Percentiles rank a stretch among this genome's conserved stretches.
Evolutionary conservation across 2,888 invertebrate species (phyloP).

Genomic region (Leucania comma): DNA sequence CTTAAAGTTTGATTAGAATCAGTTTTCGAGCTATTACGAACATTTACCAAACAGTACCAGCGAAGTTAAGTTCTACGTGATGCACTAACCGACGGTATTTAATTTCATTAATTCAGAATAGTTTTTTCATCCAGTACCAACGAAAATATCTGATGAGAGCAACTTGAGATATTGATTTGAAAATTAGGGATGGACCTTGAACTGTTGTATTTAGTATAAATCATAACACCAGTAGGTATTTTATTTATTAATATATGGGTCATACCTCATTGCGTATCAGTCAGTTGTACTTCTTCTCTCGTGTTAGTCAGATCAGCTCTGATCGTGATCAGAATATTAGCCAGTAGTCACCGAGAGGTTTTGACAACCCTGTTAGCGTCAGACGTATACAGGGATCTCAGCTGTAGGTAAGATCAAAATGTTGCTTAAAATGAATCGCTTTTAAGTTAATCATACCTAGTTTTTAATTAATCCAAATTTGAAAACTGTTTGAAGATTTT

Average conservation of each 20-base stretch:
- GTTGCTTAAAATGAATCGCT: not conserved
- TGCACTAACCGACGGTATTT: not conserved
- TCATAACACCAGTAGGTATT: not conserved
- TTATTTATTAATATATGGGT: not conserved
- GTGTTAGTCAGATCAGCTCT: conserved; percentile 13
- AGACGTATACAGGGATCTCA: not conserved
- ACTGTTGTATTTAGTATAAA: not conserved
- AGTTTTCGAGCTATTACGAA: not conserved
- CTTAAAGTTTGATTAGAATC: not conserved
- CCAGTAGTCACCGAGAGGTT: not conserved
- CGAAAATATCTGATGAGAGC: not conserved
- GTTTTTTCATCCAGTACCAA: not conserved
- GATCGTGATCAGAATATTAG: not conserved
- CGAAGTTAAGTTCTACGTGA: not conserved
- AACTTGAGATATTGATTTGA: not conserved
- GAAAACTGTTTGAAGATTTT: not conserved
- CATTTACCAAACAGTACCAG: not conserved
- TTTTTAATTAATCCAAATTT: not conserved
- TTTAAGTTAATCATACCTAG: no score
- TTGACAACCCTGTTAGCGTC: not conserved
- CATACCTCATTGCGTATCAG: not conserved
- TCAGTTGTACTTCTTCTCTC: not conserved
- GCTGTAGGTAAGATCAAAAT: not conserved
- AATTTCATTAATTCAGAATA: not conserved
- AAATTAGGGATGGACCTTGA: not conserved